phyloP scores from a whole-genome alignment of 2,113 vertebrate genomes.

The Heteronetta atricapilla region DNA sequence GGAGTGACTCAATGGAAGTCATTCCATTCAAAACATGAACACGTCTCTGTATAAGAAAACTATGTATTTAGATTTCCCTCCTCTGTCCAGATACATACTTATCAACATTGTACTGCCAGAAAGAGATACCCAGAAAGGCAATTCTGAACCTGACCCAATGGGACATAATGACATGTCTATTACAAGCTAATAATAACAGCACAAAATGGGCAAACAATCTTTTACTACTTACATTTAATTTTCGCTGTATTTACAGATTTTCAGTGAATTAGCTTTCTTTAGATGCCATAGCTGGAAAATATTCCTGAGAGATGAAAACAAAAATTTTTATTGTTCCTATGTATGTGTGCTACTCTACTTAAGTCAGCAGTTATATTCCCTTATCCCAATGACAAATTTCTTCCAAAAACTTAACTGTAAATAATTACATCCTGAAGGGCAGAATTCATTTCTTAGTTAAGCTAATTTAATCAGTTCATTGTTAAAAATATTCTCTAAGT shows the following conservation, averaged over 20 bases:
- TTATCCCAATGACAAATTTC: background rate
- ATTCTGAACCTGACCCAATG: background rate
- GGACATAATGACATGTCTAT: background rate
- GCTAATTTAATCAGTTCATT: background rate
- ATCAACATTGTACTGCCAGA: background rate
- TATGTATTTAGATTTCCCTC: background rate
- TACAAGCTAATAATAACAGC: background rate
- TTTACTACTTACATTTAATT: background rate
- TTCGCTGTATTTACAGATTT: background rate
- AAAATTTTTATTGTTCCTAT: background rate
- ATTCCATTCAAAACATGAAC: rapidly evolving
- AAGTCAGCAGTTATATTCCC: background rate
- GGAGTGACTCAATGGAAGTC: background rate
- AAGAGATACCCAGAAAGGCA: background rate
- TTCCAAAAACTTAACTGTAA: background rate
- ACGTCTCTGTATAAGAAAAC: background rate
- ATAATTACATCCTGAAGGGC: background rate
- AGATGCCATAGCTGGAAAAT: background rate
- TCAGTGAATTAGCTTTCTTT: background rate
- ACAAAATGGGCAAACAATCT: background rate
- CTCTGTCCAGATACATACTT: background rate
- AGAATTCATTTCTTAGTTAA: background rate
- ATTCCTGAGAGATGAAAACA: background rate
- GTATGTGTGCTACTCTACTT: background rate
- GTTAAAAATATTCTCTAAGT: background rate